These are phyloP conservation scores for Drosophila longiperda DNA, from an alignment of 2,888 invertebrate species.

Conservation along the genomic window DNA sequence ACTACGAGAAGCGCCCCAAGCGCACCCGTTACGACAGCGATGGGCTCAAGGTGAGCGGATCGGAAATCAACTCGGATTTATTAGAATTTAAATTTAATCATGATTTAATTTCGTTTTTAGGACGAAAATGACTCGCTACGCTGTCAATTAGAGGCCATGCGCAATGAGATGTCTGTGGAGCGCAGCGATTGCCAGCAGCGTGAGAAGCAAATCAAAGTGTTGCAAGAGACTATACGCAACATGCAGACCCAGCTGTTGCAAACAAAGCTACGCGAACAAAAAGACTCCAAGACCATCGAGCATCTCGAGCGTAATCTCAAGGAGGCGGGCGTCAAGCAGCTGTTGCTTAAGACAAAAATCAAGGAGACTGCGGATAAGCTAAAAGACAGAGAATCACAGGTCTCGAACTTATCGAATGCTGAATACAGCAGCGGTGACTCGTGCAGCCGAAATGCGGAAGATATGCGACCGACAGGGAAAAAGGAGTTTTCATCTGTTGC, in stretches of 20 bases:
- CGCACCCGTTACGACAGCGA: conserved; percentile 84
- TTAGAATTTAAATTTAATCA: neutral
- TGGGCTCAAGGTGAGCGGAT: conserved; percentile 80
- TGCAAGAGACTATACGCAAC: conserved; percentile 85
- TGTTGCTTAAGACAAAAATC: conserved; percentile 84
- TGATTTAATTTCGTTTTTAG: conserved; percentile 81
- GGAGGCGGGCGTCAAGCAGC: conserved; percentile 84
- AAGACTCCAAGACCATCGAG: conserved; percentile 80
- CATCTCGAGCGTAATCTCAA: conserved; percentile 84
- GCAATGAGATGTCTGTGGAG: conserved; percentile 95
- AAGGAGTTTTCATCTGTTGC: conserved; percentile 4
- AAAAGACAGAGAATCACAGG: conserved; percentile 68
- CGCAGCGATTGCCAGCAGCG: conserved; percentile 93
- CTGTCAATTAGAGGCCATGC: conserved; percentile 96
- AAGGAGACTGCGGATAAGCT: conserved; percentile 77
- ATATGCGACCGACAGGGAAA: conserved; percentile 26
- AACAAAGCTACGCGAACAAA: conserved; percentile 84
- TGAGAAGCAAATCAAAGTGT: conserved; percentile 91
- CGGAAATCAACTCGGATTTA: neutral
- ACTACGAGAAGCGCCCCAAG: conserved; percentile 84
- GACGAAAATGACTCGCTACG: conserved; percentile 96
- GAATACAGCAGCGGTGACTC: conserved; percentile 63
- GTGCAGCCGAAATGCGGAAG: conserved; percentile 26
- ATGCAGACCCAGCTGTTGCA: conserved; percentile 85
- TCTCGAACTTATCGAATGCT: conserved; percentile 54